A percentile compares a stretch with the other conserved stretches of the same genome.
Evolutionary conservation across 2,888 invertebrate genomes (phyloP).

Genomic region (Pristionchus maxplancki): DNA sequence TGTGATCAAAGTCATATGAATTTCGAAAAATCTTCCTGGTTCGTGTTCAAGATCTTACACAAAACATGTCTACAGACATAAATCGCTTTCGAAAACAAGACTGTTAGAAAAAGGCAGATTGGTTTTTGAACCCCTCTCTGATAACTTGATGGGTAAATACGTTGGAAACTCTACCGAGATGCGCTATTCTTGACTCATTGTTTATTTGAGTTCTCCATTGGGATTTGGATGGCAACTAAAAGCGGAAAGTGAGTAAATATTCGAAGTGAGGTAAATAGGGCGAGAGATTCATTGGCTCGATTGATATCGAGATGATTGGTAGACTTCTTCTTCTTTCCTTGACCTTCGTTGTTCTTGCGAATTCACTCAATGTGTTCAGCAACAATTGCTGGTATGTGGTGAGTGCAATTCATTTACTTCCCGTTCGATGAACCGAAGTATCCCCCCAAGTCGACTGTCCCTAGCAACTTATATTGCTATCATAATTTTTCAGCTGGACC

Average conservation of each 20-base stretch:
- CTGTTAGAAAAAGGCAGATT: neutral
- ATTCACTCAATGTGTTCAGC: conserved; percentile 1
- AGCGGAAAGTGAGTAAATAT: conserved; percentile 20
- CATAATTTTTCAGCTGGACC: neutral
- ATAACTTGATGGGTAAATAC: neutral
- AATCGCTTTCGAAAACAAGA: neutral
- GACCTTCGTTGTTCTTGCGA: neutral
- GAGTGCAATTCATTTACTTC: neutral
- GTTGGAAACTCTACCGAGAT: neutral
- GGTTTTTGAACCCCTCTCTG: neutral
- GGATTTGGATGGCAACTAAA: neutral
- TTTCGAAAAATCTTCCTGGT: neutral
- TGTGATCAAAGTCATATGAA: neutral
- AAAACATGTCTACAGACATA: neutral
- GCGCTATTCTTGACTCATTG: conserved; percentile 16
- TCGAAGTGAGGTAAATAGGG: conserved; percentile 22
- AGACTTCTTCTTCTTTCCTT: neutral
- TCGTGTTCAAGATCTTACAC: neutral
- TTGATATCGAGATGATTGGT: neutral
- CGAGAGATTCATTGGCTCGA: neutral
- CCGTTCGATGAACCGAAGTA: too few relatives aligned
- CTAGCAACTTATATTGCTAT: too few relatives aligned
- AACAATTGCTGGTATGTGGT: conserved; percentile 36
- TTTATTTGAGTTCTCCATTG: neutral
- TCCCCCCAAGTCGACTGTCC: too few relatives aligned